Conservation (phyloP, 2,113 vertebrate species). For the Zootoca vivipara region DNA sequence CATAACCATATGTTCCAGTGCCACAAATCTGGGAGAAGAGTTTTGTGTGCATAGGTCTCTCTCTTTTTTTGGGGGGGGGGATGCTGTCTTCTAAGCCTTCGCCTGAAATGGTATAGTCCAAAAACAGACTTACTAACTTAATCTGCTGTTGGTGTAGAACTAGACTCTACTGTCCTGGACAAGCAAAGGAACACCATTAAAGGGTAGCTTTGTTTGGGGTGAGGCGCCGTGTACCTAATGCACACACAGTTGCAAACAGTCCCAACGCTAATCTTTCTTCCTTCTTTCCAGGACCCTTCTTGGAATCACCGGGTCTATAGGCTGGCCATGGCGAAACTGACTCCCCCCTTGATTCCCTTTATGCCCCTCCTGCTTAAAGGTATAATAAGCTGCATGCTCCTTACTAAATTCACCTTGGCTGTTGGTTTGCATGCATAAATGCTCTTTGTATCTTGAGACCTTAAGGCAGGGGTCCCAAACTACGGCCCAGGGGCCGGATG, state of each 20-base stretch:
- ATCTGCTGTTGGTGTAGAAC: neutral
- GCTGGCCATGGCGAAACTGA: constrained; percentile 88
- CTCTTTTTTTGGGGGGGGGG: neutral
- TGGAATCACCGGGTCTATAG: constrained; percentile 95
- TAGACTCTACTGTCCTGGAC: neutral
- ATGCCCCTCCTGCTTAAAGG: constrained; percentile 97
- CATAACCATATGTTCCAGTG: too few relatives aligned
- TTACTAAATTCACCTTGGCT: neutral
- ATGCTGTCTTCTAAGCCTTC: neutral
- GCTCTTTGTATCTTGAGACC: neutral
- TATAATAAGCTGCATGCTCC: constrained; percentile 26
- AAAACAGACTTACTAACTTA: neutral
- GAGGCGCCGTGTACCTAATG: neutral
- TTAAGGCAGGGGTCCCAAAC: too few relatives aligned
- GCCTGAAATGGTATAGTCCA: neutral
- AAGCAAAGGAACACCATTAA: neutral
- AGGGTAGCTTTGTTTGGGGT: neutral
- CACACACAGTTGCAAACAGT: neutral
- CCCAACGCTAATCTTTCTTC: neutral
- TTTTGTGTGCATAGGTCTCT: neutral
- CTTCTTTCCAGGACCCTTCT: constrained; percentile 84
- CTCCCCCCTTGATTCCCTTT: constrained; percentile 91
- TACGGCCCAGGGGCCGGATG: too few relatives aligned
- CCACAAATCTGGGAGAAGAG: too few relatives aligned
- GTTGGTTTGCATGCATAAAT: neutral